A percentile compares a stretch with the other conserved stretches of the same genome.
Evolutionary conservation across 2,888 invertebrate genomes (phyloP).

Genomic region (Chalcosyrphus nemorum): DNA sequence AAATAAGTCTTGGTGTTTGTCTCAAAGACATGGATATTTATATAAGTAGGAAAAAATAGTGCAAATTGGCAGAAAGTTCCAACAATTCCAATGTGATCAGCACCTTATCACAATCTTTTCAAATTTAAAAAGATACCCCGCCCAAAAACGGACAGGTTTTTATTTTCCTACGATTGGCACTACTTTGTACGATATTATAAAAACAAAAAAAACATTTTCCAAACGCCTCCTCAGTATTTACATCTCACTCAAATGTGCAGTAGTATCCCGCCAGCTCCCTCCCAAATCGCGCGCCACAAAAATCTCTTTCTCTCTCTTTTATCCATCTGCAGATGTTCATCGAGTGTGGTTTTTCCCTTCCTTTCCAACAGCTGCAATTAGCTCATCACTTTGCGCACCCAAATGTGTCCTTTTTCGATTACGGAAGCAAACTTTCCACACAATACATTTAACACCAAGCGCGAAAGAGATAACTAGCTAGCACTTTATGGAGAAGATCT

Average conservation of each 20-base stretch:
- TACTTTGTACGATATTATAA: not conserved
- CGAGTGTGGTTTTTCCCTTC: constrained; percentile 22
- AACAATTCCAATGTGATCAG: no score
- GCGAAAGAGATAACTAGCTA: constrained; percentile 24
- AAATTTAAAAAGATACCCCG: constrained; percentile 24
- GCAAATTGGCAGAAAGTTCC: no score
- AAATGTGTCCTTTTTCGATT: constrained; percentile 1
- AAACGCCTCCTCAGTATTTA: not conserved
- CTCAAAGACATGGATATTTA: no score
- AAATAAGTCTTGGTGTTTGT: no score
- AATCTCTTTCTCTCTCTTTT: not conserved
- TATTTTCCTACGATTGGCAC: not conserved
- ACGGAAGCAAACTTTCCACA: constrained; percentile 6
- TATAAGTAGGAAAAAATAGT: no score
- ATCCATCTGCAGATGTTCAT: constrained; percentile 25
- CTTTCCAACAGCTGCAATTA: not conserved
- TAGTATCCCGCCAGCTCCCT: no score
- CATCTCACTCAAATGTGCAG: not conserved
- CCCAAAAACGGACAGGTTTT: constrained; percentile 2
- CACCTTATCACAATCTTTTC: no score
- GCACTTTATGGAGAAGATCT: not conserved
- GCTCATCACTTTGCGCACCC: constrained; percentile 26
- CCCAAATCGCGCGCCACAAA: constrained; percentile 61
- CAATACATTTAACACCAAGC: not conserved
- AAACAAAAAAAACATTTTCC: constrained; percentile 9